Conservation (phyloP, 2,888 invertebrate genomes). For the Adineta ricciae region DNA sequence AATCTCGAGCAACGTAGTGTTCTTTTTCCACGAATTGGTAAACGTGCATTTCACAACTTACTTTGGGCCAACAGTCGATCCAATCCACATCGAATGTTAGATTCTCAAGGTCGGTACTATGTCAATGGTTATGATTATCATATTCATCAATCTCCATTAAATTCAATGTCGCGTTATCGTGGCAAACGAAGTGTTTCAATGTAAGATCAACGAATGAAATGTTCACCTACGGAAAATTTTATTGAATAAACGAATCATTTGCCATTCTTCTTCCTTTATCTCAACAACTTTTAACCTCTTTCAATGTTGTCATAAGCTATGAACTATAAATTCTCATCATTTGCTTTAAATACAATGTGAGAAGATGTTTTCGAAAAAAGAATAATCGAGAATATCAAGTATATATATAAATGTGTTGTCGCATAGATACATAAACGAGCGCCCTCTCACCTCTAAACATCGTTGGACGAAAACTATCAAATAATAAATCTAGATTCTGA, state of each 20-base stretch:
- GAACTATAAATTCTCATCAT: too few relatives aligned
- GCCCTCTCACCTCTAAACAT: background rate
- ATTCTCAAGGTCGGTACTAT: background rate
- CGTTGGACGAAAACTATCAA: too few relatives aligned
- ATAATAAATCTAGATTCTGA: too few relatives aligned
- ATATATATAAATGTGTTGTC: too few relatives aligned
- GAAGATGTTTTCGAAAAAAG: too few relatives aligned
- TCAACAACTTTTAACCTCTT: too few relatives aligned
- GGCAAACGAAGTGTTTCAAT: background rate
- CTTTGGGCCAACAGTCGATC: background rate
- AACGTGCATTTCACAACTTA: background rate
- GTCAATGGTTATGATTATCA: background rate
- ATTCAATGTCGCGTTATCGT: background rate
- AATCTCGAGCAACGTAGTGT: background rate
- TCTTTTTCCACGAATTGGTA: constrained; percentile 5
- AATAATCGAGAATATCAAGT: too few relatives aligned
- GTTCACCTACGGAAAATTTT: background rate
- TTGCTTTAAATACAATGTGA: too few relatives aligned
- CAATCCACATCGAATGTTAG: background rate
- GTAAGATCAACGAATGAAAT: background rate
- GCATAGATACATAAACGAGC: background rate
- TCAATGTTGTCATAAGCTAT: too few relatives aligned
- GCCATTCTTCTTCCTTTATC: too few relatives aligned
- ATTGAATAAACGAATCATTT: too few relatives aligned
- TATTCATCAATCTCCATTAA: too few relatives aligned